These are phyloP conservation scores for Diloba caeruleocephala DNA, from an alignment of 2,888 invertebrate genomes.

Conservation along the genomic window DNA sequence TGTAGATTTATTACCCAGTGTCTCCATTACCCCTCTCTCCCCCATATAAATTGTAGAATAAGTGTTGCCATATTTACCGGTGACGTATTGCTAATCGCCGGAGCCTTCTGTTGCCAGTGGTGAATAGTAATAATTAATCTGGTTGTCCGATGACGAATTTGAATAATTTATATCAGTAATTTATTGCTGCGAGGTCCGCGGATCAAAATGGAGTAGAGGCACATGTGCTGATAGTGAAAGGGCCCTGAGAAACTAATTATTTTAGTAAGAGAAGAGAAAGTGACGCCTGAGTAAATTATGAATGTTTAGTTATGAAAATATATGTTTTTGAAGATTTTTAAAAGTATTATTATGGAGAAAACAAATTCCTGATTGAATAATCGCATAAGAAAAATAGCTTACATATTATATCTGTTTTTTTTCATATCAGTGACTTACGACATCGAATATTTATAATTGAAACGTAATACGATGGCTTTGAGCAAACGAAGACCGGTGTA, in stretches of 20 bases:
- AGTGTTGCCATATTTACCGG: constrained; percentile 88
- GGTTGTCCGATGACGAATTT: constrained; percentile 81
- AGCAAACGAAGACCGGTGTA: too few species aligned
- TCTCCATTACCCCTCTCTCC: constrained; percentile 82
- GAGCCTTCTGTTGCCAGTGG: constrained; percentile 81
- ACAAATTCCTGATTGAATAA: too few species aligned
- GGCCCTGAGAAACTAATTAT: constrained; percentile 49
- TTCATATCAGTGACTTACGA: too few species aligned
- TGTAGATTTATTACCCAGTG: constrained; percentile 84
- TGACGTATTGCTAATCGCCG: constrained; percentile 86
- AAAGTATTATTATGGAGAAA: too few species aligned
- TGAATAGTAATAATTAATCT: constrained; percentile 86
- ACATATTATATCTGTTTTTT: too few species aligned
- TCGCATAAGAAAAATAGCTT: too few species aligned
- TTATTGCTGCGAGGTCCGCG: constrained; percentile 74
- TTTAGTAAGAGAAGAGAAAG: constrained; percentile 18
- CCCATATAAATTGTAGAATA: constrained; percentile 86
- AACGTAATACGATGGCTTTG: too few species aligned
- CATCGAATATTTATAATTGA: too few species aligned
- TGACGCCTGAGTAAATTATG: constrained; percentile 29
- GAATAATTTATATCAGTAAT: constrained; percentile 84
- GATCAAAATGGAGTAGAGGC: constrained; percentile 64
- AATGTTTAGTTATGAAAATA: too few species aligned
- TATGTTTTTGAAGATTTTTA: too few species aligned
- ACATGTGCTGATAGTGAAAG: constrained; percentile 62